phyloP scores from a whole-genome alignment of 2,113 vertebrate species.

The Trichechus manatus region DNA sequence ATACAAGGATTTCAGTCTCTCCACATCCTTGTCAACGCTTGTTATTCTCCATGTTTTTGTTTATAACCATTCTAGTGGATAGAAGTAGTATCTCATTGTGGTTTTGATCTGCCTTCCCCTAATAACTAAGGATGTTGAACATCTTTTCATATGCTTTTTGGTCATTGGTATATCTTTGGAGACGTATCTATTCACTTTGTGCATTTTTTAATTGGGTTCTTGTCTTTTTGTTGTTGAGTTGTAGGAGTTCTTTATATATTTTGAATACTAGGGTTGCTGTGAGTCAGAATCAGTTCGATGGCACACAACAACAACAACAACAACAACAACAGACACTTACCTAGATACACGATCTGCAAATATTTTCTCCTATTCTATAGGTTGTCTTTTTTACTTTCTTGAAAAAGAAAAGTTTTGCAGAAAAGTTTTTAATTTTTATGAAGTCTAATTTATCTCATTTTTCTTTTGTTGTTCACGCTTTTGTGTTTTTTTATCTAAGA shows the following conservation, averaged over 20 bases:
- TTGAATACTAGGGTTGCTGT: too few species aligned
- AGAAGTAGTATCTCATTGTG: not conserved
- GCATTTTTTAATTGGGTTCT: not conserved
- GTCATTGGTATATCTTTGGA: not conserved
- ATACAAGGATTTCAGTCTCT: not conserved
- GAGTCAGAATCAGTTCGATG: too few species aligned
- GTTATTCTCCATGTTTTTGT: not conserved
- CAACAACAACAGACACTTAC: not conserved
- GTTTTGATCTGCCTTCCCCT: not conserved
- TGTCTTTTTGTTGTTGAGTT: not conserved
- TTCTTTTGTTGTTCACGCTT: not conserved
- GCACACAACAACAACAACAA: too few species aligned
- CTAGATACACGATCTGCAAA: not conserved
- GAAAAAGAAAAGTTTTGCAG: not conserved
- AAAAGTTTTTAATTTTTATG: not conserved
- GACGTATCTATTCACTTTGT: not conserved
- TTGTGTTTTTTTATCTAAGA: not conserved
- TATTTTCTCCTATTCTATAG: not conserved
- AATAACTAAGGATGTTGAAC: not conserved
- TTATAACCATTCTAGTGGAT: not conserved
- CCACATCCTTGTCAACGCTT: not conserved
- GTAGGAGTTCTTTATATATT: too few species aligned
- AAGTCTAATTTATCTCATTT: not conserved
- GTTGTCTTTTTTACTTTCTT: not conserved
- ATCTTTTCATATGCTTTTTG: not conserved